These are phyloP conservation scores for Fabriciana adippe DNA, from an alignment of 2,888 invertebrate genomes.

Conservation along the genomic window DNA sequence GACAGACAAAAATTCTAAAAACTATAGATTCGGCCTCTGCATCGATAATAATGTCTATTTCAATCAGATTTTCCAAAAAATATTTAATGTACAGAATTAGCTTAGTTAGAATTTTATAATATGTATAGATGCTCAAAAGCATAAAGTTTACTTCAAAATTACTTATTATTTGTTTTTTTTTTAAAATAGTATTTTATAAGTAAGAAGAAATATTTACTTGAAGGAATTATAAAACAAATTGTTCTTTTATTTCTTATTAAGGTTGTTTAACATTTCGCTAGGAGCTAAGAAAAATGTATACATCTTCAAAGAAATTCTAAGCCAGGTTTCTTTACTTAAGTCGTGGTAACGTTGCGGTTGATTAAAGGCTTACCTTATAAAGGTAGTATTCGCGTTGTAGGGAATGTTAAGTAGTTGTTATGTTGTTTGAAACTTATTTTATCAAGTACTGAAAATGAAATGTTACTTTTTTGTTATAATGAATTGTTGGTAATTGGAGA, in stretches of 20 bases:
- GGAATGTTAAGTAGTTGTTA: conserved; percentile 20
- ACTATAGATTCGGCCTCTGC: no score
- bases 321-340: conserved; percentile 18
- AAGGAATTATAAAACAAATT: not conserved
- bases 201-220: not conserved
- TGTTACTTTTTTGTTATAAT: conserved; percentile 4
- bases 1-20: no score
- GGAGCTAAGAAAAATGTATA: conserved; percentile 13
- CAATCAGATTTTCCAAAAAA: no score
- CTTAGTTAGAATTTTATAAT: no score
- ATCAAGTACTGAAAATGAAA: not conserved
- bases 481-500: not conserved
- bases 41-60: no score
- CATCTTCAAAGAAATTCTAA: conserved; percentile 15
- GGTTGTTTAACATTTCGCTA: not conserved
- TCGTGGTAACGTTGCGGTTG: conserved; percentile 18
- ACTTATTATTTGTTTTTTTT: no score
- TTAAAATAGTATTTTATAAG: no score
- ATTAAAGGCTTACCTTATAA: conserved; percentile 23
- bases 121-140: no score
- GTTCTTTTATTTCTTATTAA: conserved; percentile 3
- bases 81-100: no score
- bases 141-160: no score
- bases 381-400: conserved; percentile 17
- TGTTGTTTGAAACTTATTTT: conserved; percentile 11